Evolutionary conservation across 2,113 vertebrate species (phyloP).

Genomic region (Pelecanoides urinatrix): DNA sequence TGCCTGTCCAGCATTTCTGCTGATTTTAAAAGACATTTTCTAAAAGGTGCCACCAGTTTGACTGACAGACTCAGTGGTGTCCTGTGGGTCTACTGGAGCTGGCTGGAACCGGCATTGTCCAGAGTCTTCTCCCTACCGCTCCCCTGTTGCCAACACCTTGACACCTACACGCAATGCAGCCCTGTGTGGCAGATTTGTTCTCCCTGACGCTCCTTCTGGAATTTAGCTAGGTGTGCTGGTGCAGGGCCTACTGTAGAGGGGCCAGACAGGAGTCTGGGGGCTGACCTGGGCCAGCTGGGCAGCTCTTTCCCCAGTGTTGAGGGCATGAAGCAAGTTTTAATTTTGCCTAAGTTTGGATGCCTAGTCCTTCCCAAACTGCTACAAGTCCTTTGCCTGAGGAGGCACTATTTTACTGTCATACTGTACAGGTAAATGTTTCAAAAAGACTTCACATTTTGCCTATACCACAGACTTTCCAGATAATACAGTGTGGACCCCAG

Average conservation of each 20-base stretch:
- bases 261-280: fast-evolving
- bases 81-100: neutral
- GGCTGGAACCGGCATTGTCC: neutral
- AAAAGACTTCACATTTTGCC: neutral
- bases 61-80: neutral
- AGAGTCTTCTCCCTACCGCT: neutral
- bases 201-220: neutral
- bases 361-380: neutral
- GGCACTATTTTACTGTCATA: neutral
- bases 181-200: neutral
- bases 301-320: neutral
- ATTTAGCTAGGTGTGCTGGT: neutral
- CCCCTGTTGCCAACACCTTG: neutral
- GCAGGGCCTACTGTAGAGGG: neutral
- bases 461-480: neutral
- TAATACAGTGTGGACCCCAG: neutral
- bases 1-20: neutral
- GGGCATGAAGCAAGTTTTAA: neutral
- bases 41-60: neutral
- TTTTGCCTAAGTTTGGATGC: neutral
- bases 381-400: neutral
- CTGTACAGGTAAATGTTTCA: neutral
- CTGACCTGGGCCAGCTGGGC: neutral
- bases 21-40: neutral
- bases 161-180: neutral